phyloP scores from a whole-genome alignment of 2,113 vertebrate genomes.

The Dipodomys stephensi region DNA sequence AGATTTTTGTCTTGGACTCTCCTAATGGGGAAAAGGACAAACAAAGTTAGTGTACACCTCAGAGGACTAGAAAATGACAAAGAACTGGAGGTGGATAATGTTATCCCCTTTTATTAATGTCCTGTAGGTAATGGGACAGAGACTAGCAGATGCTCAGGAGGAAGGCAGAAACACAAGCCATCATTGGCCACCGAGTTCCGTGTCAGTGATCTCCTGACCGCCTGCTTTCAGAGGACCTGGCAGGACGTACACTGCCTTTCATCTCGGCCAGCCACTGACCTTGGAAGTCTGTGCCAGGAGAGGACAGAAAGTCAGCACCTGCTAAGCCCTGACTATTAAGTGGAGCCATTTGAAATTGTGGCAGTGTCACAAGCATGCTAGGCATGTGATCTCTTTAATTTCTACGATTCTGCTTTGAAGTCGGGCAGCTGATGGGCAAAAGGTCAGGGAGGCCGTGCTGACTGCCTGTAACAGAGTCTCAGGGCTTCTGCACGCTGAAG shows the following conservation, averaged over 20 bases:
- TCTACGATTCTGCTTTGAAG: background rate
- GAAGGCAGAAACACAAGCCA: background rate
- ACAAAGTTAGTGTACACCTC: background rate
- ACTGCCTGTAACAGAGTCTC: background rate
- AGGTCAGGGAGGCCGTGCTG: background rate
- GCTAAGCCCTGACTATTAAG: background rate
- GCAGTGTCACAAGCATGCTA: background rate
- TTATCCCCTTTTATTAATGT: background rate
- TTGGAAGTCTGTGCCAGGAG: background rate
- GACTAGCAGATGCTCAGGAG: too few species aligned
- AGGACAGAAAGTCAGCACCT: background rate
- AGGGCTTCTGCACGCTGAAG: background rate
- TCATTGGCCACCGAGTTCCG: background rate
- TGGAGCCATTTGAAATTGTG: background rate
- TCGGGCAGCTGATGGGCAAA: background rate
- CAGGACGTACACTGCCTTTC: background rate
- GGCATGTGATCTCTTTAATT: background rate
- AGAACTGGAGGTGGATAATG: background rate
- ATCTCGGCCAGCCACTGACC: background rate
- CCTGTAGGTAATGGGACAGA: conserved; percentile 17
- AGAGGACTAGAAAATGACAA: conserved; percentile 31
- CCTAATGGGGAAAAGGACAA: background rate
- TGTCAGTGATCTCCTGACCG: background rate
- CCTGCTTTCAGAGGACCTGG: background rate
- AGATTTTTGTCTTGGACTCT: conserved; percentile 21